Evolutionary conservation across 1,140 invertebrate genomes (phyloP), one percentile per base, ranked within the genome.

Genomic region (Drosophila truncata): DNA sequence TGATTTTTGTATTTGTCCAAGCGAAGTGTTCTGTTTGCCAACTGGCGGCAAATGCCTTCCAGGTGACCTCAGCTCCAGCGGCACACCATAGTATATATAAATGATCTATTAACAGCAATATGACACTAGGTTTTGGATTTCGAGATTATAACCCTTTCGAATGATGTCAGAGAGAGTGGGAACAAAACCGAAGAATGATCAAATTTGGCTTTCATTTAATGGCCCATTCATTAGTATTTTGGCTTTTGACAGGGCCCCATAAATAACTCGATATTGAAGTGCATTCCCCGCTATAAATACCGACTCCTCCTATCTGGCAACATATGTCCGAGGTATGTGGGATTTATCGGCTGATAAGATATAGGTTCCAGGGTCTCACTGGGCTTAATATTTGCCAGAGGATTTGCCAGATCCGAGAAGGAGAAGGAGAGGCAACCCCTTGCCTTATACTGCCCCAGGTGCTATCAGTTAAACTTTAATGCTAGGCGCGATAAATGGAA

Each of bases 401-500:
- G 66, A 70, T 70, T 42, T 54, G 25, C 13, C 37, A 54, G 37
- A 70, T 55, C 63, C 25, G 25, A 29, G n/a, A 42, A 14, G 39
- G 11, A 33, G 31, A 16, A 23, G 31, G 18, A 54, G 33, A 16
- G 37, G 50, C 18, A 16, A 35, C 13, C 61, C 16, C 62, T 11
- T n/a, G 13, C 18, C 25, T 9, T 29, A 27, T 27, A 31, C 39
- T 11, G 13, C 31, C n/a, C 11, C n/a, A 6, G 31, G 10, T 31
- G 42, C 31, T 49, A 49, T 49, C 65, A 23, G 59, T 55, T 37
- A 57, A 62, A 62, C 3, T 57, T 54, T 23, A 63, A 54, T 46
- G 75, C 64, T 64, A 2, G 9, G 2, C 61, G 69, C 85, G 84
- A 90, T 90, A 85, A 74, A 90, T 64, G 69, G 80, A 88, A 88